A percentile compares a stretch with the other conserved stretches of the same genome.
These are phyloP conservation scores for Euleptes europaea DNA, from an alignment of 2,113 vertebrate species.

Conservation along the genomic window DNA sequence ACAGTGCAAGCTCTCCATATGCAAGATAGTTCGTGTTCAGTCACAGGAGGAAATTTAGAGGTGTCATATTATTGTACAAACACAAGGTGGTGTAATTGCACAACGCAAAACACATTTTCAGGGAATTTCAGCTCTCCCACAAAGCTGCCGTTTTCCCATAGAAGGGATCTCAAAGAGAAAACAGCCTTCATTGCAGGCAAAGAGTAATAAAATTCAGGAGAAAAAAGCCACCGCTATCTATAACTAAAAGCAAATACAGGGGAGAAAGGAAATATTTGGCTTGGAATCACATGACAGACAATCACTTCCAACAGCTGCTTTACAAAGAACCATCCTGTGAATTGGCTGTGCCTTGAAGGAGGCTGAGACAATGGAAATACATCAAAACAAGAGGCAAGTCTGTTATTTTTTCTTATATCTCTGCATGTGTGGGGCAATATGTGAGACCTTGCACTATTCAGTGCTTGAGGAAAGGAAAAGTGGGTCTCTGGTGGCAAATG, in stretches of 20 bases:
- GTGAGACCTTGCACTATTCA: conserved; percentile 67
- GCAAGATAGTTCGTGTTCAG: too few species aligned
- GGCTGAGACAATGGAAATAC: too few species aligned
- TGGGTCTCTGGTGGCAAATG: conserved; percentile 67
- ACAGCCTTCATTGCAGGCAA: not conserved
- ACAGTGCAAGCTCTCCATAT: not conserved
- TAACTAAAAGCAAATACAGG: not conserved
- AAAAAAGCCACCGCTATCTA: not conserved
- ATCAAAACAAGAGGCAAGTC: conserved; percentile 49
- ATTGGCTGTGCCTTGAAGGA: not conserved
- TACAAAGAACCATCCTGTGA: too few species aligned
- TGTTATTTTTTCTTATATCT: conserved; percentile 34
- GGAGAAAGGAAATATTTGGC: conserved; percentile 20
- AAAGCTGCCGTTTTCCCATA: too few species aligned
- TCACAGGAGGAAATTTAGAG: not conserved
- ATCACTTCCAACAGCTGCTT: conserved; percentile 47
- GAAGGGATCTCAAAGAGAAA: not conserved
- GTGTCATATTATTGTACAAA: too few species aligned
- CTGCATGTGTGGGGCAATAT: conserved; percentile 19
- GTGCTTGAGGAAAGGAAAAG: conserved; percentile 75
- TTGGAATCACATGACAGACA: conserved; percentile 54
- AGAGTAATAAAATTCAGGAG: not conserved
- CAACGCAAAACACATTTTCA: not conserved
- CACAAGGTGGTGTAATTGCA: conserved; percentile 18
- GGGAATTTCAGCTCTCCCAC: not conserved